Conservation (phyloP, 2,797 vertebrate species). For the Characodon lateralis region DNA sequence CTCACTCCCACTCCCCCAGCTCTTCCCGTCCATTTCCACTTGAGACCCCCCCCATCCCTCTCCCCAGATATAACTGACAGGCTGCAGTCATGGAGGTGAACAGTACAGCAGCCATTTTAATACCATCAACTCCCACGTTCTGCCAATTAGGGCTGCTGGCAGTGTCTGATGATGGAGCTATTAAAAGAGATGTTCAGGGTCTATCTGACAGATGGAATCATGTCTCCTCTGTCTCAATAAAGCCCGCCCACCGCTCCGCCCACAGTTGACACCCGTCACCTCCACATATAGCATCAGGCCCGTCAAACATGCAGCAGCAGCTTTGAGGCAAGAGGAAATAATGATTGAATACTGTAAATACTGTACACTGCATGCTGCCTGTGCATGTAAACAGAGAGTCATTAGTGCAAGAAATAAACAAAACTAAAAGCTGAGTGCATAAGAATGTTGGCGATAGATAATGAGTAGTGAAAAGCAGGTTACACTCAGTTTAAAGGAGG, state of each 20-base stretch:
- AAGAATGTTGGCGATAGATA: constrained; percentile 1
- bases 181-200: constrained; percentile 69
- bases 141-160: constrained; percentile 76
- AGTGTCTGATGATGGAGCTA: constrained; percentile 69
- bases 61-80: constrained; percentile 65
- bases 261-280: constrained; percentile 60
- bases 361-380: not conserved
- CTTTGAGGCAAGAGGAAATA: constrained; percentile 11
- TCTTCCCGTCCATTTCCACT: constrained; percentile 45
- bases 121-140: constrained; percentile 71
- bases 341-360: constrained; percentile 28
- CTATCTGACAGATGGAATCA: constrained; percentile 68
- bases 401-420: not conserved
- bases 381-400: not conserved
- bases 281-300: constrained; percentile 29
- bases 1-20: constrained; percentile 49
- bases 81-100: constrained; percentile 72
- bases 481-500: not conserved
- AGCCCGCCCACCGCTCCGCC: constrained; percentile 65
- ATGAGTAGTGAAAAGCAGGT: constrained; percentile 3
- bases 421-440: not conserved
- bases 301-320: constrained; percentile 19
- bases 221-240: constrained; percentile 57
- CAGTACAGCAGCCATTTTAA: constrained; percentile 70
- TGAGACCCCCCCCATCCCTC: constrained; percentile 24